Evolutionary conservation across 2,888 invertebrate genomes (phyloP).

Genomic region (Saturnia japonica): DNA sequence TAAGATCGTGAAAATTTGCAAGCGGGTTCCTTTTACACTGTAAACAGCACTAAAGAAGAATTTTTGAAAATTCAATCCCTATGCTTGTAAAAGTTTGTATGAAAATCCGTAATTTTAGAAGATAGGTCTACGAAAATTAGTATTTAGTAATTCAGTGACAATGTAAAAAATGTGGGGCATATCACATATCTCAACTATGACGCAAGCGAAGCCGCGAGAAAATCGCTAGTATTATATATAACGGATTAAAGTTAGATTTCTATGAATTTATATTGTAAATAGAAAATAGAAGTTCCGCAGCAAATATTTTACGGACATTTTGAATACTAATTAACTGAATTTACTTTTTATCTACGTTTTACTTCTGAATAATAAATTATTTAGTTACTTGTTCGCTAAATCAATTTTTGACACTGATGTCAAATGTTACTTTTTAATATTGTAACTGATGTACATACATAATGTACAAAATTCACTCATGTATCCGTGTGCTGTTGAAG

Average conservation of each 20-base stretch:
- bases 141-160: too few relatives aligned
- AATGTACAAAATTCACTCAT: background rate
- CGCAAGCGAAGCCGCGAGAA: too few relatives aligned
- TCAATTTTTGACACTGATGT: background rate
- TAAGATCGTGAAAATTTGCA: too few relatives aligned
- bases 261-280: background rate
- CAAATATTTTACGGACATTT: background rate
- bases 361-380: background rate
- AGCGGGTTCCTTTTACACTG: too few relatives aligned
- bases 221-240: too few relatives aligned
- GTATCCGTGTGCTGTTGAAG: background rate
- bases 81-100: too few relatives aligned
- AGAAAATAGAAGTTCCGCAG: background rate
- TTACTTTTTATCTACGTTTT: background rate
- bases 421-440: background rate
- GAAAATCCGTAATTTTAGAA: too few relatives aligned
- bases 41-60: too few relatives aligned
- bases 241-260: background rate
- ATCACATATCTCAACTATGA: too few relatives aligned
- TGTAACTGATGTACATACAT: background rate
- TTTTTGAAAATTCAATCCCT: too few relatives aligned
- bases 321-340: background rate
- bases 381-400: background rate
- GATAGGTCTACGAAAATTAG: too few relatives aligned
- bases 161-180: too few relatives aligned